Base-by-base conservation (phyloP, 2,888 invertebrate species). In the Chaitophorus viminalis region DNA sequence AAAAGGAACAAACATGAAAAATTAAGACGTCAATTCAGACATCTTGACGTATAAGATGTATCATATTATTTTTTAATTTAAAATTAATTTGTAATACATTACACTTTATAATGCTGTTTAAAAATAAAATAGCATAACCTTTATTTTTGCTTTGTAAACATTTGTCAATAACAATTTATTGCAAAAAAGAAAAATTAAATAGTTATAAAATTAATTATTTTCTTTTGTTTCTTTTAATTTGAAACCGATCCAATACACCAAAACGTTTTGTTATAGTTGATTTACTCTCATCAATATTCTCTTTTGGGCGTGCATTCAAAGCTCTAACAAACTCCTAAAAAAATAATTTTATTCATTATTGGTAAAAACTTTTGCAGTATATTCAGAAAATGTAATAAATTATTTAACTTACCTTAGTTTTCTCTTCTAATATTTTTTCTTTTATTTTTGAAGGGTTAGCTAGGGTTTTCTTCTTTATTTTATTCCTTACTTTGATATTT, bases 1-100 rank as follows among this genome's bases (percentile, higher is more conserved):
- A 98, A 98, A 91, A 95, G 95, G 91, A 96, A 97, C 90, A 98
- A 97, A 91, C 95, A 95, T 89, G 98, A 98, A 91, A 99, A 99
- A 91, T 92, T 97, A n/a, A 93, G 98, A 90, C 93, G 96, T 91
- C 94, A 96, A 65, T 98, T 96, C 92, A 93, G 94, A 72, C 95
- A 98, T 92, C 93, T 97, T 85, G 98, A 98, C 92, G 94, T 95
- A 91, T 95, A 96, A 91, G 46, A 36, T 39, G 21, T 36, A 39
- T 52, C 4, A 36, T 46, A 29, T 18, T 39, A 29, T 60, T 25
- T 83, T 82, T 76, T 36, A 46, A 72, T 36, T 8, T 18, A 9
- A 78, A 11, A 86, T 72, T 77, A 54, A 52, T 54, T 87, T 72
- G 54, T 86, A 72, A 86, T 79, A 54, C 18, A 5, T 52, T 54